Base-by-base conservation (phyloP, 1,140 invertebrate genomes). In the Euwallacea fornicatus region DNA sequence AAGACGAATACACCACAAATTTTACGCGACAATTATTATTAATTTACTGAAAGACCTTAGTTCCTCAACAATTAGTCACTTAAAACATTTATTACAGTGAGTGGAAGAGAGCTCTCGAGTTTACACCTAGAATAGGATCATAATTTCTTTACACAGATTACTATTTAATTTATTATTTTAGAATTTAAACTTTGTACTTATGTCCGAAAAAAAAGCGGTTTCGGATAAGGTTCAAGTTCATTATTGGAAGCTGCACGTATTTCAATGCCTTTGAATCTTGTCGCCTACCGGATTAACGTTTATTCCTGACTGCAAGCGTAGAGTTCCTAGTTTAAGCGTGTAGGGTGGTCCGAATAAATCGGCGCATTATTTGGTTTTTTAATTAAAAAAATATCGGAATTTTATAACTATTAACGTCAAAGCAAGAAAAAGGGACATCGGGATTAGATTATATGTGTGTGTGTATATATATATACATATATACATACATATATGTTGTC, bases 241-340 rank as follows among this genome's bases (percentile, higher is more conserved):
- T 44, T 59, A 56, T 56, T 56, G 16, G 16, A 16, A 9, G 54
- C 13, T 50, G 9, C 13, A 13, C 13, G 13, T 2, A 11, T 33
- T 67, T 56, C 8, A 2, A 56, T 42, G 11, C 43, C 44, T 68
- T 62, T 61, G 56, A 69, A 69, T 50, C 60, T 44, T 43, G 10
- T 63, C 56, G 15, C 42, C 67, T 55, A 69, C 33, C 67, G 33
- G 10, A 16, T 58, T 58, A 56, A 16, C 16, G 16, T 15, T 60
- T 70, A 71, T 71, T 71, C 69, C 69, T 71, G 69, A 71, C 65
- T 55, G 53, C 41, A 71, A 71, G 69, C 69, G 69, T 71, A 58
- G 58, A 9, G 54, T 54, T 71, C 65, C 69, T 71, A 65, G 33
- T 50, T 46, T 71, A 71, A 71, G 69, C 62, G 67, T 69, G 8